Conservation (phyloP, 2,113 vertebrate species). For the Hystrix brachyura region DNA sequence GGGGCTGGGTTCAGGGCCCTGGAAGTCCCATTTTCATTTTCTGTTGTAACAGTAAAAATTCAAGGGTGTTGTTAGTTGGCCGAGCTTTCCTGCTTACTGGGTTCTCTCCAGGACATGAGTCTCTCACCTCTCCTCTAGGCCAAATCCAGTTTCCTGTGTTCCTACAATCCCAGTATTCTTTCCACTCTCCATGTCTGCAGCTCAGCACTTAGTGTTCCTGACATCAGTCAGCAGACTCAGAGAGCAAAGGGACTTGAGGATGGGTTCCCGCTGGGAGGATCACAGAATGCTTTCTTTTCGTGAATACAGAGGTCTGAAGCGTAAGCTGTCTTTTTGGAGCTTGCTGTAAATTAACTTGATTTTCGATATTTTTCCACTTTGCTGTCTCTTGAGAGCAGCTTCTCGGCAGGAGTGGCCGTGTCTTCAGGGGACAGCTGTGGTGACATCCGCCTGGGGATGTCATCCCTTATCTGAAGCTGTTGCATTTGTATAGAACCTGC, state of each 20-base stretch:
- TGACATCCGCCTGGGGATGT: neutral
- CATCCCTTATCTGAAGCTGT: neutral
- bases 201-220: neutral
- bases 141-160: neutral
- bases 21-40: neutral
- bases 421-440: neutral
- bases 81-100: neutral
- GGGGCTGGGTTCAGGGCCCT: neutral
- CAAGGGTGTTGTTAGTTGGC: neutral
- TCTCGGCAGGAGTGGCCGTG: neutral
- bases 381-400: neutral
- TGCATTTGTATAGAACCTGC: neutral
- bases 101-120: neutral
- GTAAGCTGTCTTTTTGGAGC: constrained; percentile 41
- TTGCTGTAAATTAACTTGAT: neutral
- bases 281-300: neutral
- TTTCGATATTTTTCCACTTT: neutral
- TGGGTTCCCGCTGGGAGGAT: constrained; percentile 48
- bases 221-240: neutral
- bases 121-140: neutral
- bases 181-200: neutral
- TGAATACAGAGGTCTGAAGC: neutral
- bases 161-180: neutral
- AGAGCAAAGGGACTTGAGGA: neutral
- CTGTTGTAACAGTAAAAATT: constrained; percentile 8